Base-by-base conservation (phyloP, 2,888 invertebrate species). In the Netelia inedita region DNA sequence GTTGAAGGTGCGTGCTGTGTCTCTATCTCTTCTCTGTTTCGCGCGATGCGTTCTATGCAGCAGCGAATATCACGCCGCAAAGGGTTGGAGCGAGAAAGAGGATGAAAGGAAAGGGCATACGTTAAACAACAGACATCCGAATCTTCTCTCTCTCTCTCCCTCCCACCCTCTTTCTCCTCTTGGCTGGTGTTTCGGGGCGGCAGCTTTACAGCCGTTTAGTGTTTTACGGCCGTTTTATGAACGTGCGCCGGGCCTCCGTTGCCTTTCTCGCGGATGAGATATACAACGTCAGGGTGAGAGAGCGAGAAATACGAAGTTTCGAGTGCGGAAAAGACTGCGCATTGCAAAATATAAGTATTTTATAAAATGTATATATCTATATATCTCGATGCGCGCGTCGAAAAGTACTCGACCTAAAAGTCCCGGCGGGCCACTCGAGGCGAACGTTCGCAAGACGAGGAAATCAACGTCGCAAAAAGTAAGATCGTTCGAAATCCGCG, bases 151-250 rank as follows among this genome's bases (percentile, higher is more conserved):
- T 57, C 57, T 19, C 19, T 83, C 86, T 86, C 82, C 85, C 88
- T 85, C 63, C 57, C 53, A 79, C 53, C 21, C 63, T 23, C 63
- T 41, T 69, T 46, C 46, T 69, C n/a, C 63, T 50, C 74, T 46
- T 71, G 53, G 74, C 69, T 69, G 88, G 89, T 89, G 89, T 93
- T 93, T 92, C 89, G 92, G 92, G 90, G 91, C 93, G 93, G 93
- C 93, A 93, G 92, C 91, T 93, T 93, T 93, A 93, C 93, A 93
- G 91, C 93, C 93, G 93, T 93, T 93, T 93, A 93, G 93, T 92
- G 93, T 92, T 93, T 93, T 93, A 93, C 92, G 92, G 91, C 90
- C 91, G 92, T 93, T 93, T 93, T 93, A 93, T 93, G 93, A 92
- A 93, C 90, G 92, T 91, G 72, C 90, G 91, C 90, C 55, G 53